A percentile compares a stretch with the other conserved stretches of the same genome.
Conservation (phyloP, 2,113 vertebrate genomes). For the Ammodytes marinus region DNA sequence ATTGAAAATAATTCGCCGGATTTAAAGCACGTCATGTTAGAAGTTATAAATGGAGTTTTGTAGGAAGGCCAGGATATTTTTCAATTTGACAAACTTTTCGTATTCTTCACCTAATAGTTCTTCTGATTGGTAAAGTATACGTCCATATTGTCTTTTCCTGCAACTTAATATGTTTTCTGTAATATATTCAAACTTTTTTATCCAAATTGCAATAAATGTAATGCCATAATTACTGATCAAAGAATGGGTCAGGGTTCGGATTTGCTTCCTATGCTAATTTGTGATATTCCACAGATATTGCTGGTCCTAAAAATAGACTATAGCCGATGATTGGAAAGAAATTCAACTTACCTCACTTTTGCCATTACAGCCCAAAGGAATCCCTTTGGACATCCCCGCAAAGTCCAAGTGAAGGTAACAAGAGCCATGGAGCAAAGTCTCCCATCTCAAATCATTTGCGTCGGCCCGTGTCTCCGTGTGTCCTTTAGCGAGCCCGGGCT, state of each 20-base stretch:
- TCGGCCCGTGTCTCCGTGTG: slow-evolving; percentile 41
- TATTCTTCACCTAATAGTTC: neutral
- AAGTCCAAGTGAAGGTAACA: slow-evolving; percentile 72
- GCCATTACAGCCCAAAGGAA: slow-evolving; percentile 53
- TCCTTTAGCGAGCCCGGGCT: slow-evolving; percentile 59
- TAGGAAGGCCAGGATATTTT: neutral
- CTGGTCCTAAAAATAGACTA: slow-evolving; percentile 39
- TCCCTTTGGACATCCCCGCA: slow-evolving; percentile 69
- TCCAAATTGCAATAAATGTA: neutral
- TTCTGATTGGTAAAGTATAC: neutral
- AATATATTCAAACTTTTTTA: neutral
- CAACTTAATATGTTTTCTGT: neutral
- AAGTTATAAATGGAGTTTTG: neutral
- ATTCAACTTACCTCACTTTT: slow-evolving; percentile 62
- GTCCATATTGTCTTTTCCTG: neutral
- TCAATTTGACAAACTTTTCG: neutral
- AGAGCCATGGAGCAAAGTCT: slow-evolving; percentile 68
- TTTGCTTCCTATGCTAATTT: neutral
- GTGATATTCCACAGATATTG: neutral
- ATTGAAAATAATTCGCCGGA: neutral
- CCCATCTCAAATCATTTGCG: slow-evolving; percentile 72
- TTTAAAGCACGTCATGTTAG: neutral
- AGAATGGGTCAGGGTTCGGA: neutral
- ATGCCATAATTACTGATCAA: neutral
- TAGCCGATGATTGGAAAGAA: slow-evolving; percentile 19